Evolutionary conservation across 2,888 invertebrate genomes (phyloP).

Genomic region (Tanypteryx hageni): DNA sequence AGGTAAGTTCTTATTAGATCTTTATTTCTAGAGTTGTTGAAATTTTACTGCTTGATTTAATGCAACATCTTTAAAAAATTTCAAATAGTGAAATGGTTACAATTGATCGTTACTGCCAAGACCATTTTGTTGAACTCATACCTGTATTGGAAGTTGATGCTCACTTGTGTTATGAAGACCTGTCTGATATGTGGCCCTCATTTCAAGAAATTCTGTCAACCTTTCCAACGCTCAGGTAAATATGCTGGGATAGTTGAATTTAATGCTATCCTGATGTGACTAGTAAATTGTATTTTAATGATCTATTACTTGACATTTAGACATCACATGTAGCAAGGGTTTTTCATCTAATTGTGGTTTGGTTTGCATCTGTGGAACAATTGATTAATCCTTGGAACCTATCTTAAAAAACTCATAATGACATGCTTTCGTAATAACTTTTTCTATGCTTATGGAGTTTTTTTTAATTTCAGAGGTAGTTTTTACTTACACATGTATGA

Average conservation of each 20-base stretch:
- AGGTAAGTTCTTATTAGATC: constrained; percentile 71
- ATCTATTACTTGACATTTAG: too few relatives aligned
- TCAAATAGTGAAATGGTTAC: constrained; percentile 77
- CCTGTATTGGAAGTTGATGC: constrained; percentile 79
- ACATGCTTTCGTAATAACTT: too few relatives aligned
- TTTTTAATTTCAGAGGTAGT: too few relatives aligned
- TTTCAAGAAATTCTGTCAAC: constrained; percentile 78
- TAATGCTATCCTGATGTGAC: neutral
- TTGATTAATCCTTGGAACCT: too few relatives aligned
- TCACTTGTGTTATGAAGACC: constrained; percentile 76
- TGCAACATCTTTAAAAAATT: constrained; percentile 59
- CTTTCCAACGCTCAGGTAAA: constrained; percentile 77
- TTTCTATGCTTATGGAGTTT: too few relatives aligned
- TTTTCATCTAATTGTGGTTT: too few relatives aligned
- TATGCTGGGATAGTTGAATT: constrained; percentile 37
- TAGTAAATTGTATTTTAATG: too few relatives aligned
- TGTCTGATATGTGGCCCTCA: constrained; percentile 77
- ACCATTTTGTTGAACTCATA: constrained; percentile 77
- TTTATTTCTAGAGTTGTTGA: neutral
- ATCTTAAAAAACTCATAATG: too few relatives aligned
- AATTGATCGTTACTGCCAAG: constrained; percentile 78
- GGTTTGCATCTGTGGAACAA: too few relatives aligned
- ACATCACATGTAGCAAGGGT: too few relatives aligned
- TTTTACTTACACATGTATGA: too few relatives aligned
- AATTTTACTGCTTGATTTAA: neutral